Conservation (phyloP, 1,140 invertebrate genomes). For the Wiebesia pumilae region DNA sequence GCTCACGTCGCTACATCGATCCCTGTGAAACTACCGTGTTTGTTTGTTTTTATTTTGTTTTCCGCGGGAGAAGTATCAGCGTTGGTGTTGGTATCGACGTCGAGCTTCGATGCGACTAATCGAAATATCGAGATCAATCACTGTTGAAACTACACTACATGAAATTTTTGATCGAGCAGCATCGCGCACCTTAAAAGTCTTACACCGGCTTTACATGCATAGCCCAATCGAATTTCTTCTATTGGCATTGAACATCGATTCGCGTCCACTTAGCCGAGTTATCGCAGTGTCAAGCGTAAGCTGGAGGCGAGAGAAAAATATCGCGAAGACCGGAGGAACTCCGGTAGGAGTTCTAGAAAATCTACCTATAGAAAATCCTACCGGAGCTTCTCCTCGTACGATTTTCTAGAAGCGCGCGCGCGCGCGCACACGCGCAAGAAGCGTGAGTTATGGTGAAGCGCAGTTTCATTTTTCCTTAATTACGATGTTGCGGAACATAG, state of each 20-base stretch:
- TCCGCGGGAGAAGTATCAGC: too few relatives aligned
- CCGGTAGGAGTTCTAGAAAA: neutral
- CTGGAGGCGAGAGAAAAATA: neutral
- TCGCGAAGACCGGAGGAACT: neutral
- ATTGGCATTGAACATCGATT: neutral
- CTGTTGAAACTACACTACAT: too few relatives aligned
- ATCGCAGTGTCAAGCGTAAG: neutral
- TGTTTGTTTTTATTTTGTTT: neutral
- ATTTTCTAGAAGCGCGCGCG: neutral
- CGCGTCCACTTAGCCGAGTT: neutral
- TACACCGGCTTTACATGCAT: neutral
- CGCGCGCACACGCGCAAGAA: neutral
- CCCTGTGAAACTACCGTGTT: neutral
- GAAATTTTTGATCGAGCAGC: too few relatives aligned
- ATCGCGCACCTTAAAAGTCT: neutral
- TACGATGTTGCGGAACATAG: constrained; percentile 74
- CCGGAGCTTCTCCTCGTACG: constrained; percentile 13
- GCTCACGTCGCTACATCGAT: neutral
- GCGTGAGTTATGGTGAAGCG: constrained; percentile 51
- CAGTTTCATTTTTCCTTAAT: constrained; percentile 72
- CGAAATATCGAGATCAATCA: too few relatives aligned
- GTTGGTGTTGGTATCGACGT: too few relatives aligned
- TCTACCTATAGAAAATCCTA: neutral
- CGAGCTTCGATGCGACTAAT: too few relatives aligned
- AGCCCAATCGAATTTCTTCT: neutral